Evolutionary conservation across 1,140 invertebrate species (phyloP), one percentile per base, ranked within the genome.

Genomic region (Pollicipes pollicipes): DNA sequence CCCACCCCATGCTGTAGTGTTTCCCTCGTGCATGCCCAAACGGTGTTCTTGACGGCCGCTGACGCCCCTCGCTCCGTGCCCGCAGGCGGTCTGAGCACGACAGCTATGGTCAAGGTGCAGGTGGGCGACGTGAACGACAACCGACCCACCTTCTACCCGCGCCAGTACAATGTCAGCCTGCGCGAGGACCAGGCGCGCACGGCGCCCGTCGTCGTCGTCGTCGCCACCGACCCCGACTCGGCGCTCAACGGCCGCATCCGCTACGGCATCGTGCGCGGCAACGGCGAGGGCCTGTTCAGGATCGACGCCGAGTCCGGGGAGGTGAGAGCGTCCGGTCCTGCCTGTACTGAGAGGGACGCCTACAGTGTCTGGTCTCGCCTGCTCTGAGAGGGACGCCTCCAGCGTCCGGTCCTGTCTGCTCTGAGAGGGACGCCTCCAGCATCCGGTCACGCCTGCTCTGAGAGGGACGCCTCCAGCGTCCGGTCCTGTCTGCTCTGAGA

Each of bases 71-170:
- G n/a, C n/a, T n/a, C n/a, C n/a, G n/a, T n/a, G n/a, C n/a, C n/a
- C n/a, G n/a, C 84, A 95, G 94, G 93, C 76, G 93, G 93, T 31
- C 82, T 97, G 67, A 93, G 91, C 74, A 93, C 93, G 69, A 92
- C 89, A 29, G 90, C 93, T 13, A 93, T 94, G 81, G 88, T 97
- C 6, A 91, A 92, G 77, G 88, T 98, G 69, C 88, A 92, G 80
- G 83, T 97, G 66, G 86, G 87, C 28, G 94, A 97, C 81, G 87
- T 95, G 67, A 97, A 98, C 81, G 94, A 98, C 83, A 97, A 97
- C 80, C 83, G 85, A 4, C 95, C 94, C 0, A 84, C 87, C 30
- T 97, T 97, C 82, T 87, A 88, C 76, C 90, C 91, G 16, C 84
- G 84, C 21, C 87, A 88, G 75, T 94, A 95, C 82, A 94, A 93